A percentile compares a stretch with the other conserved stretches of the same genome.
Evolutionary conservation across 1,140 invertebrate genomes (phyloP).

Genomic region (Drosophila obscura): DNA sequence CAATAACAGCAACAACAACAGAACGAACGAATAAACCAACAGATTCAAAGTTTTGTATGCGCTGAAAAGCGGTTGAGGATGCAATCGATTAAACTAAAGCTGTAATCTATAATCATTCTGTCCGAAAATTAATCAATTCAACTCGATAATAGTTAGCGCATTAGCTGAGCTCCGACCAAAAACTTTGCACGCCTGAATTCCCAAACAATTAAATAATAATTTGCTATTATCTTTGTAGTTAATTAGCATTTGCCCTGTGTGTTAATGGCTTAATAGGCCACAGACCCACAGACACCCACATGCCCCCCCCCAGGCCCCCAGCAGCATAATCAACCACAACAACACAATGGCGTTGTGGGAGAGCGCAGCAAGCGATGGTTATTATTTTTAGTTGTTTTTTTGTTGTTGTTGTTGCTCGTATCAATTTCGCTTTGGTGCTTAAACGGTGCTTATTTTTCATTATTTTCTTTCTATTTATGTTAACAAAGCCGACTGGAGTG

Average conservation of each 20-base stretch:
- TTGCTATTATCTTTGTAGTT: conserved; percentile 21
- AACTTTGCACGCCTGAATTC: conserved; percentile 39
- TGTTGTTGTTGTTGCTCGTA: conserved; percentile 8
- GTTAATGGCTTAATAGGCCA: conserved; percentile 39
- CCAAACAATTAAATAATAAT: conserved; percentile 44
- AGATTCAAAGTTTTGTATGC: no score
- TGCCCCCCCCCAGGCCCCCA: conserved; percentile 27
- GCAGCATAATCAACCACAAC: no score
- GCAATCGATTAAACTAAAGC: no score
- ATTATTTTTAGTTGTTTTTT: no score
- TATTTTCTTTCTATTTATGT: not conserved
- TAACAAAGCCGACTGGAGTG: no score
- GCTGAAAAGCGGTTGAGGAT: no score
- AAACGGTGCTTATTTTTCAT: conserved; percentile 36
- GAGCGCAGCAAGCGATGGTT: conserved; percentile 4
- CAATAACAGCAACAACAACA: not conserved
- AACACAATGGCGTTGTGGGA: conserved; percentile 35
- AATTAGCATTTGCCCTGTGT: conserved; percentile 40
- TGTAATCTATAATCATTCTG: no score
- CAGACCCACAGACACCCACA: not conserved
- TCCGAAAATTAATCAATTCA: not conserved
- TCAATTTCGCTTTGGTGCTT: conserved; percentile 27
- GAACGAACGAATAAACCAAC: not conserved
- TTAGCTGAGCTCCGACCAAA: conserved; percentile 19
- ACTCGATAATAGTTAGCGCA: not conserved